These are phyloP conservation scores for Ammodytes dubius DNA, from an alignment of 2,113 vertebrate genomes.

Conservation along the genomic window DNA sequence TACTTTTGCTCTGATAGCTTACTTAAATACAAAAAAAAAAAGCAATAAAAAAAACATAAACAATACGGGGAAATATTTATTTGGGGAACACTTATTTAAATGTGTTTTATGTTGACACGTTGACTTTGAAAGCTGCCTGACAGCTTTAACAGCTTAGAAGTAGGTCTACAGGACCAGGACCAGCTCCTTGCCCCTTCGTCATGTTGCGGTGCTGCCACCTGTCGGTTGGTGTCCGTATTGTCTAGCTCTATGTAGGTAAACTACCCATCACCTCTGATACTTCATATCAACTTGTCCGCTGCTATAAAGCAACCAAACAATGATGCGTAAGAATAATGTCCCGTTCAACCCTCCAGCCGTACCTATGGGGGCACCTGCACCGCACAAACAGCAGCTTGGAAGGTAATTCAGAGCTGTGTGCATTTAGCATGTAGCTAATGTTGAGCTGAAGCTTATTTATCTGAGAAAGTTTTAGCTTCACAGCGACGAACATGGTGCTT, in stretches of 20 bases:
- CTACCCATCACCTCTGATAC: not conserved
- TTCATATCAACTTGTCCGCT: not conserved
- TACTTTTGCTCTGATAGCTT: not conserved
- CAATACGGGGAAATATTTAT: not conserved
- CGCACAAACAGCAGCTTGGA: not conserved
- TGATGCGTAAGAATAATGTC: constrained; percentile 25
- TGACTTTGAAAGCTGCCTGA: too few species aligned
- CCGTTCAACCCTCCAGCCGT: not conserved
- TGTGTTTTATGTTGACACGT: too few species aligned
- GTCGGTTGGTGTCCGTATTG: not conserved
- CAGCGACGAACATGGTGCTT: not conserved
- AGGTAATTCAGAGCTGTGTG: constrained; percentile 41
- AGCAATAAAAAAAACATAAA: not conserved
- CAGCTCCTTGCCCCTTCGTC: too few species aligned
- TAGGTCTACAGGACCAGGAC: too few species aligned
- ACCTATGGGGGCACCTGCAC: not conserved
- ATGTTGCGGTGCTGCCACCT: constrained; percentile 56
- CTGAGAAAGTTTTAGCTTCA: not conserved
- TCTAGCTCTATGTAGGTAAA: not conserved
- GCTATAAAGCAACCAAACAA: not conserved
- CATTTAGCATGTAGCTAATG: not conserved
- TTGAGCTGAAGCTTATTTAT: not conserved
- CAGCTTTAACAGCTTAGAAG: not conserved
- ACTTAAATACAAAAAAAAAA: not conserved
- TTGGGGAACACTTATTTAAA: not conserved